These are phyloP conservation scores for Rugalucina vietnamica DNA, from an alignment of 2,888 invertebrate species.

Conservation along the genomic window DNA sequence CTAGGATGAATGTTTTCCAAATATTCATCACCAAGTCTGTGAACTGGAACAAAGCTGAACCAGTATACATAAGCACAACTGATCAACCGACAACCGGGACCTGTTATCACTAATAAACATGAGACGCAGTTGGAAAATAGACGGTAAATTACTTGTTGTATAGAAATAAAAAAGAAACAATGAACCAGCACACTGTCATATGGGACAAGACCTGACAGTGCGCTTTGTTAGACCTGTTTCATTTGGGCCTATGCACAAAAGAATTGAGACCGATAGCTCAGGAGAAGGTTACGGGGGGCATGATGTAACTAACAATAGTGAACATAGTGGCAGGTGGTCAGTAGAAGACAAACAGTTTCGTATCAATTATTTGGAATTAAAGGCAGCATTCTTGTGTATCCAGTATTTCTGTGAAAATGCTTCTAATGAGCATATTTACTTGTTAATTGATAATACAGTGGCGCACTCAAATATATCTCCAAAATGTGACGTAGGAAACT, in stretches of 20 bases:
- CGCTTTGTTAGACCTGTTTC: neutral
- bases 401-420: neutral
- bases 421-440: neutral
- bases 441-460: conserved; percentile 14
- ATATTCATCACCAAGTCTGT: no score
- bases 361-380: conserved; percentile 1
- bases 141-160: no score
- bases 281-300: neutral
- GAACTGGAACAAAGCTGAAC: no score
- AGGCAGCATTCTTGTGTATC: neutral
- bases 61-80: no score
- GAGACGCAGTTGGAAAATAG: no score
- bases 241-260: neutral
- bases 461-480: neutral
- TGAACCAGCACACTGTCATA: no score
- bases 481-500: neutral
- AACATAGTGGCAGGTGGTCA: neutral
- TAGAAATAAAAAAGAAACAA: no score
- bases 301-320: conserved; percentile 7
- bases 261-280: conserved; percentile 11
- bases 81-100: no score
- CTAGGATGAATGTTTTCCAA: no score
- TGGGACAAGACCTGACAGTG: no score
- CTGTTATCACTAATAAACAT: no score
- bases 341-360: neutral